Conservation (phyloP, 2,888 invertebrate genomes). For the Phasia obesa region DNA sequence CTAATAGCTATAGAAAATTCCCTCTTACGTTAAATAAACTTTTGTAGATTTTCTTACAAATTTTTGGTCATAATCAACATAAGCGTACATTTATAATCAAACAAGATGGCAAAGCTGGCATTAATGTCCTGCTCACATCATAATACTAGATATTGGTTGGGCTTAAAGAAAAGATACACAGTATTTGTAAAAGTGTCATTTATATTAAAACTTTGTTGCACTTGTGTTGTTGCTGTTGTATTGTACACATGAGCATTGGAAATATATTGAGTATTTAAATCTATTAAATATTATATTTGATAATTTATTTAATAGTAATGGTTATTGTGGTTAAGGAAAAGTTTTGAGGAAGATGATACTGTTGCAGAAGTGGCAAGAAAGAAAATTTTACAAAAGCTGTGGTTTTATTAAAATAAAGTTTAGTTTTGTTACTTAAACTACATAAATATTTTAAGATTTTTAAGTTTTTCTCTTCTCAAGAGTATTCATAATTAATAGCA, state of each 20-base stretch:
- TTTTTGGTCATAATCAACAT: conserved; percentile 7
- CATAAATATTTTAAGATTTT: too few species aligned
- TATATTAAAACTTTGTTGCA: conserved; percentile 59
- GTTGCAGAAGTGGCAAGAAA: not conserved
- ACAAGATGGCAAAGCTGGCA: conserved; percentile 17
- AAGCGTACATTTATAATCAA: not conserved
- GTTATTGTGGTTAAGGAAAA: conserved; percentile 52
- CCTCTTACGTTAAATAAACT: conserved; percentile 31
- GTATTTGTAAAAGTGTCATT: conserved; percentile 45
- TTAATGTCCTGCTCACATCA: conserved; percentile 19
- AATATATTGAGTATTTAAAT: conserved; percentile 30
- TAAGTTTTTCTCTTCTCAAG: too few species aligned
- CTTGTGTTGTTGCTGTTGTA: not conserved
- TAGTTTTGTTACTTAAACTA: too few species aligned
- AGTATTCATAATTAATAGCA: too few species aligned
- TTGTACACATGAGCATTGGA: conserved; percentile 16
- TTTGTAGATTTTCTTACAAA: conserved; percentile 36
- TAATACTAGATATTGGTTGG: not conserved
- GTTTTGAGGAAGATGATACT: not conserved
- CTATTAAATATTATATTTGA: conserved; percentile 62
- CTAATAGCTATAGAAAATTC: not conserved
- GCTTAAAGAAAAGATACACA: conserved; percentile 22
- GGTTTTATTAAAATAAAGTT: not conserved
- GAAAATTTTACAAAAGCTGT: not conserved
- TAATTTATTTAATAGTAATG: conserved; percentile 56